A percentile compares a stretch with the other conserved stretches of the same genome.
phyloP scores from a whole-genome alignment of 2,797 vertebrate species.

The Pipistrellus pipistrellus region DNA sequence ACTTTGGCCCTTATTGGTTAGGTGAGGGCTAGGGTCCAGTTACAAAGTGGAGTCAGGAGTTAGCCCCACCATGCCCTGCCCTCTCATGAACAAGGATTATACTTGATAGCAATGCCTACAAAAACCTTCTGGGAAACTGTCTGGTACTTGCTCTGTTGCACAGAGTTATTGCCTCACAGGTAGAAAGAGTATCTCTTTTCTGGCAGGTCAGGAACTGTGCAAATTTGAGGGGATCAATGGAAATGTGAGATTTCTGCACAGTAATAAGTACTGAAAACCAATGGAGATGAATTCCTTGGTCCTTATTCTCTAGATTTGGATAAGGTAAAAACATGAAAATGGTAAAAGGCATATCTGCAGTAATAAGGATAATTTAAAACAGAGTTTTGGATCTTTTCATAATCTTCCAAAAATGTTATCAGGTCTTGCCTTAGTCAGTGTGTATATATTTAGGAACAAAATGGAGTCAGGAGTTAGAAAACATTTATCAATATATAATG shows the following conservation, averaged over 20 bases:
- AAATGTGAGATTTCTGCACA: neutral
- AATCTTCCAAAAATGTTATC: neutral
- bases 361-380: conserved; percentile 34
- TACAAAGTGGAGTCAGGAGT: too few relatives aligned
- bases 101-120: neutral
- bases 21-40: too few relatives aligned
- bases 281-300: neutral
- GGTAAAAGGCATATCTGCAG: neutral
- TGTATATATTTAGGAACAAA: neutral
- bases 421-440: neutral
- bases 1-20: too few relatives aligned
- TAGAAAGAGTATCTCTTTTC: neutral
- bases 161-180: neutral
- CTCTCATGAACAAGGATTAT: neutral
- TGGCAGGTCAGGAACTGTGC: neutral
- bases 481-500: too few relatives aligned
- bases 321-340: neutral
- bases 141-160: neutral
- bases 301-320: neutral
- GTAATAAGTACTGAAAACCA: neutral
- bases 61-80: too few relatives aligned
- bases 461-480: neutral
- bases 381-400: neutral
- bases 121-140: neutral
- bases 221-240: neutral